Conservation (phyloP, 2,113 vertebrate species). For the zebrafish (Danio rerio) region GRCz12tu NC_133189.1:37722501-37723000, state of each 20-base stretch:
- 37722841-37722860: conserved; percentile 41
- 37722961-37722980: neutral
- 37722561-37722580: conserved; percentile 53
- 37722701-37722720: conserved; percentile 32
- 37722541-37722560: conserved; percentile 74
- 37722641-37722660: conserved; percentile 1
- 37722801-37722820: conserved; percentile 33
- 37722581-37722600: neutral
- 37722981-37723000: conserved; percentile 12
- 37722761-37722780: conserved; percentile 20
- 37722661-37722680: neutral
- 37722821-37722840: conserved; percentile 17
- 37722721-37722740: conserved; percentile 25
- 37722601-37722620: neutral
- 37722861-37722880: conserved; percentile 40
- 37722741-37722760: conserved; percentile 32
- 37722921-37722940: conserved; percentile 32
- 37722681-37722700: conserved; percentile 4
- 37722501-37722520: conserved; percentile 76
- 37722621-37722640: neutral
- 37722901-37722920: conserved; percentile 15
- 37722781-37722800: conserved; percentile 8
- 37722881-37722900: conserved; percentile 37
- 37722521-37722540: conserved; percentile 70
- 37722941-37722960: conserved; percentile 54